Conservation (phyloP, 2,888 invertebrate species). For the Microdon myrmicae region DNA sequence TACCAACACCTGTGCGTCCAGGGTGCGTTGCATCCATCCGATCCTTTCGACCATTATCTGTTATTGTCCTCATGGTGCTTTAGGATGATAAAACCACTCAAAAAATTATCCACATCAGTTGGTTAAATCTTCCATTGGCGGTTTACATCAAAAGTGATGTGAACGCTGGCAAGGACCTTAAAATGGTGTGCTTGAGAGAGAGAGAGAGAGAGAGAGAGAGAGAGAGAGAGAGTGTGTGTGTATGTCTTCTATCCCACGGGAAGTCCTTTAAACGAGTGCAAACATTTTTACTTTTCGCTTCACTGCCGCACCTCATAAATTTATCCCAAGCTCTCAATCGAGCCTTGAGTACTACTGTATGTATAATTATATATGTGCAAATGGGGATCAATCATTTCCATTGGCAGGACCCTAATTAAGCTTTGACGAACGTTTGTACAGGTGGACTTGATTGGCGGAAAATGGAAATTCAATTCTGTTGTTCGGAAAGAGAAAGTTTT, state of each 20-base stretch:
- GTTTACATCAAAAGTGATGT: conserved; percentile 49
- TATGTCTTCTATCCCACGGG: conserved; percentile 38
- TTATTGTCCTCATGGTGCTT: conserved; percentile 18
- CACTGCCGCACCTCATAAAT: conserved; percentile 41
- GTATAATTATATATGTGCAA: conserved; percentile 36
- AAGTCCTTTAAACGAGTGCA: conserved; percentile 29
- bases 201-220: too few species aligned
- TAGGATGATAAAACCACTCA: conserved; percentile 44
- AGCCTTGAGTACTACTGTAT: conserved; percentile 5
- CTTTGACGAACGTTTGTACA: conserved; percentile 47
- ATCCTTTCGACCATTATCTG: too few species aligned
- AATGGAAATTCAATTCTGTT: conserved; percentile 34
- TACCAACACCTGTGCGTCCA: conserved; percentile 60
- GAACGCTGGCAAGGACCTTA: conserved; percentile 17
- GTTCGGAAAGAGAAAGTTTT: conserved; percentile 14
- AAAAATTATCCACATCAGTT: conserved; percentile 52
- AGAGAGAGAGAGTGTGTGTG: too few species aligned
- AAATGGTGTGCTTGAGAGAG: too few species aligned
- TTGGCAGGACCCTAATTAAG: conserved; percentile 43
- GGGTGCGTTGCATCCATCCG: conserved; percentile 24
- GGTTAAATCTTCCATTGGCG: conserved; percentile 50
- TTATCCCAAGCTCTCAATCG: conserved; percentile 12
- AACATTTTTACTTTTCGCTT: conserved; percentile 47
- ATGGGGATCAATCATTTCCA: conserved; percentile 47
- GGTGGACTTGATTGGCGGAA: conserved; percentile 45